Evolutionary conservation across 2,797 vertebrate genomes (phyloP).

Genomic region (Pseudomugil tenellus): DNA sequence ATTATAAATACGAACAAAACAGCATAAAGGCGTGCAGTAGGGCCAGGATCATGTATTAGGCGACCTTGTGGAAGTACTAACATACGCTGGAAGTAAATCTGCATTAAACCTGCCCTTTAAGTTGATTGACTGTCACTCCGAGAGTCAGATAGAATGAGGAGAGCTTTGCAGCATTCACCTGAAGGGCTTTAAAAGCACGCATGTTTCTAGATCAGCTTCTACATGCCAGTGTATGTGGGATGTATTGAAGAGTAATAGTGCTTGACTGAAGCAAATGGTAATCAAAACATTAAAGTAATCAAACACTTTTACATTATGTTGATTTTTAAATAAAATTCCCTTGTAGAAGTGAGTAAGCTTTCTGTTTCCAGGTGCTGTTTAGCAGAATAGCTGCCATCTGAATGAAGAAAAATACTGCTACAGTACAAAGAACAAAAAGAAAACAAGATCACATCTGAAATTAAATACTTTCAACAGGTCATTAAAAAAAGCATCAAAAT

Average conservation of each 20-base stretch:
- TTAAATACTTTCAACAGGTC: background rate
- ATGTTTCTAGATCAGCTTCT: slow-evolving; percentile 25
- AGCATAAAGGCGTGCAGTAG: background rate
- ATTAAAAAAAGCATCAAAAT: background rate
- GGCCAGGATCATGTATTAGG: slow-evolving; percentile 20
- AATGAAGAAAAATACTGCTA: too few species aligned
- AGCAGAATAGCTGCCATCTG: background rate
- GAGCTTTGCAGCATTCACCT: slow-evolving; percentile 51
- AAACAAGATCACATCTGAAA: too few species aligned
- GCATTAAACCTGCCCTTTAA: slow-evolving; percentile 39
- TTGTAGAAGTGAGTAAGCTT: background rate
- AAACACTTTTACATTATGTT: background rate
- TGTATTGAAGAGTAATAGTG: slow-evolving; percentile 8
- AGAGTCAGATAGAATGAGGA: slow-evolving; percentile 29
- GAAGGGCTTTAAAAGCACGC: slow-evolving; percentile 49
- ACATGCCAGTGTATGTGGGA: background rate
- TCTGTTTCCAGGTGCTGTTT: background rate
- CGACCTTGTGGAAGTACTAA: slow-evolving; percentile 26
- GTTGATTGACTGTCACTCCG: slow-evolving; percentile 54
- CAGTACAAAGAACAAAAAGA: too few species aligned
- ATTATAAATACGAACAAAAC: slow-evolving; percentile 14
- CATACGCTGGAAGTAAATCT: slow-evolving; percentile 50
- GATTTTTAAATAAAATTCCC: background rate
- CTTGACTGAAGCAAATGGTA: background rate
- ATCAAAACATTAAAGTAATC: slow-evolving; percentile 6